Evolutionary conservation across 1,140 invertebrate genomes (phyloP).

Genomic region (Neodiprion fabricii): DNA sequence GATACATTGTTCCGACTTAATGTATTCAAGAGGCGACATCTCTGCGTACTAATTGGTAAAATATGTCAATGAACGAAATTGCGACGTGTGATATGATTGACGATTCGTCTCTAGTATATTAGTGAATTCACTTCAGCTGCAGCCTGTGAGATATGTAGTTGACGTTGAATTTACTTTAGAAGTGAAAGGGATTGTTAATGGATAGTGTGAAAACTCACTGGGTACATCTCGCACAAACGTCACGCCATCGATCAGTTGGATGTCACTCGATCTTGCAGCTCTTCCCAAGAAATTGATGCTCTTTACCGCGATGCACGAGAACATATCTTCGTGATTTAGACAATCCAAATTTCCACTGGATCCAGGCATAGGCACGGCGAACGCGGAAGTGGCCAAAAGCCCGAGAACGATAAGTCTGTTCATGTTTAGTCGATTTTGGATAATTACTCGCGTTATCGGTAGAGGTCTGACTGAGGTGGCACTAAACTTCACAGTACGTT

Average conservation of each 20-base stretch:
- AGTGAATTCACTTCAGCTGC: too few species aligned
- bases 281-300: slow-evolving; percentile 63
- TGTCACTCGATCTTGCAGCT: slow-evolving; percentile 64
- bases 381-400: slow-evolving; percentile 32
- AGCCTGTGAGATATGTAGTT: too few species aligned
- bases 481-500: slow-evolving; percentile 29
- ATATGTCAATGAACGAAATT: too few species aligned
- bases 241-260: slow-evolving; percentile 66
- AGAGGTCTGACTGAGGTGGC: not conserved
- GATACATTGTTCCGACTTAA: too few species aligned
- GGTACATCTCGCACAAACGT: slow-evolving; percentile 62
- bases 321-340: slow-evolving; percentile 54
- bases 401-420: slow-evolving; percentile 43
- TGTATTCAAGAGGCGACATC: too few species aligned
- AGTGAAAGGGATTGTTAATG: too few species aligned
- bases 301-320: slow-evolving; percentile 68
- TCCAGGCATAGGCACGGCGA: slow-evolving; percentile 44
- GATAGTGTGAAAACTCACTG: slow-evolving; percentile 39
- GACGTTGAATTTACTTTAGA: too few species aligned
- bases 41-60: too few species aligned
- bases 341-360: slow-evolving; percentile 43
- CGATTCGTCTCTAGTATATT: too few species aligned
- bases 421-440: slow-evolving; percentile 33
- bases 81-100: too few species aligned
- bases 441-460: slow-evolving; percentile 25